phyloP scores from a whole-genome alignment of 2,797 vertebrate genomes.

The Myiotriccus ornatus region DNA sequence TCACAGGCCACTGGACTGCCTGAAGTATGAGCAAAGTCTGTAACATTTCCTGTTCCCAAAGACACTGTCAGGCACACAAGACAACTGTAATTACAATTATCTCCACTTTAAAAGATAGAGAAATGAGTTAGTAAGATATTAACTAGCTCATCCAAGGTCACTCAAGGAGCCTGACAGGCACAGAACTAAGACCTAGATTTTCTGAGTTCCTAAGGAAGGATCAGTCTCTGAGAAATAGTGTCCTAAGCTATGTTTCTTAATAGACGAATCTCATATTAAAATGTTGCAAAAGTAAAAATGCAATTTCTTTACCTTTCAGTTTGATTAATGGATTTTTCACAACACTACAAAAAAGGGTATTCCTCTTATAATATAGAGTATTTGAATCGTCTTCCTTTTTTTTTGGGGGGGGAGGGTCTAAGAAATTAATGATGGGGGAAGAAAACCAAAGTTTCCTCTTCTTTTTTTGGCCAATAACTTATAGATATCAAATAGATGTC shows the following conservation, averaged over 20 bases:
- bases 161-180: neutral
- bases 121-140: conserved; percentile 16
- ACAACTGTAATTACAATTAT: neutral
- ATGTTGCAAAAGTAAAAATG: conserved; percentile 59
- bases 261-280: conserved; percentile 53
- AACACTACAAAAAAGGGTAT: conserved; percentile 31
- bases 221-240: neutral
- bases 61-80: neutral
- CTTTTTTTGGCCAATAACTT: neutral
- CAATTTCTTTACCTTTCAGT: conserved; percentile 69
- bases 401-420: no score
- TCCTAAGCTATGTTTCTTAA: conserved; percentile 52
- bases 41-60: neutral
- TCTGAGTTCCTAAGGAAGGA: neutral
- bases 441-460: neutral
- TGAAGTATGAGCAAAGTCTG: neutral
- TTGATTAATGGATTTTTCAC: conserved; percentile 64
- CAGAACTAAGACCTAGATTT: neutral
- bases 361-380: conserved; percentile 9
- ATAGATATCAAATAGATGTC: neutral
- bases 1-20: neutral
- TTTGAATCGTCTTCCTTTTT: neutral
- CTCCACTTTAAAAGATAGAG: neutral
- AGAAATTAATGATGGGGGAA: neutral
- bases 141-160: conserved; percentile 35